Evolutionary conservation across 2,797 vertebrate species (phyloP).

Genomic region (Hoplostethus mediterraneus): DNA sequence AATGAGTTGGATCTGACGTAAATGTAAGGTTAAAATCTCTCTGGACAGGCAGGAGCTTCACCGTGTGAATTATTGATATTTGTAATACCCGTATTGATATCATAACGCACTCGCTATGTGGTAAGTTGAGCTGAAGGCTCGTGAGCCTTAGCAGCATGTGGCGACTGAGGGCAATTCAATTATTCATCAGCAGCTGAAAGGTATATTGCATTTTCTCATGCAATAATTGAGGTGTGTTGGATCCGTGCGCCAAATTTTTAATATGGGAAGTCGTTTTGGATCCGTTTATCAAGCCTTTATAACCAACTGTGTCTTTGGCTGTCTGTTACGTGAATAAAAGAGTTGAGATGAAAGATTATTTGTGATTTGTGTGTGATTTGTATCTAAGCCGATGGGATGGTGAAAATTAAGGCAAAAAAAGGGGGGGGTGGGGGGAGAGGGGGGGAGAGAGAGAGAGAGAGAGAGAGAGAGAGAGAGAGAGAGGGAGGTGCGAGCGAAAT

Average conservation of each 20-base stretch:
- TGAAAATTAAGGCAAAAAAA: neutral
- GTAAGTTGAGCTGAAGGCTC: slow-evolving; percentile 85
- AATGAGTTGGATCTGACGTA: slow-evolving; percentile 1
- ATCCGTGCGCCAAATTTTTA: neutral
- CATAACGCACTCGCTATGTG: slow-evolving; percentile 78
- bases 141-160: slow-evolving; percentile 83
- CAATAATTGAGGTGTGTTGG: slow-evolving; percentile 46
- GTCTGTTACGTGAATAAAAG: neutral
- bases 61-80: slow-evolving; percentile 74
- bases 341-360: neutral
- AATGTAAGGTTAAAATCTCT: slow-evolving; percentile 13
- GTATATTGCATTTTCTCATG: slow-evolving; percentile 78
- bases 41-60: neutral
- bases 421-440: no score
- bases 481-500: neutral
- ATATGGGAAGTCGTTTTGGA: neutral
- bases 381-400: no score
- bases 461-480: neutral
- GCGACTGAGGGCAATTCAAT: slow-evolving; percentile 85
- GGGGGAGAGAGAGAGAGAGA: neutral
- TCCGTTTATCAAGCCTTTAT: neutral
- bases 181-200: slow-evolving; percentile 87
- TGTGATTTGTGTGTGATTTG: no score
- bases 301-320: neutral
- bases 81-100: slow-evolving; percentile 82